Evolutionary conservation across 1,140 invertebrate genomes (phyloP), one percentile per base, ranked within the genome.

Genomic region (Dendroctonus ponderosae): DNA sequence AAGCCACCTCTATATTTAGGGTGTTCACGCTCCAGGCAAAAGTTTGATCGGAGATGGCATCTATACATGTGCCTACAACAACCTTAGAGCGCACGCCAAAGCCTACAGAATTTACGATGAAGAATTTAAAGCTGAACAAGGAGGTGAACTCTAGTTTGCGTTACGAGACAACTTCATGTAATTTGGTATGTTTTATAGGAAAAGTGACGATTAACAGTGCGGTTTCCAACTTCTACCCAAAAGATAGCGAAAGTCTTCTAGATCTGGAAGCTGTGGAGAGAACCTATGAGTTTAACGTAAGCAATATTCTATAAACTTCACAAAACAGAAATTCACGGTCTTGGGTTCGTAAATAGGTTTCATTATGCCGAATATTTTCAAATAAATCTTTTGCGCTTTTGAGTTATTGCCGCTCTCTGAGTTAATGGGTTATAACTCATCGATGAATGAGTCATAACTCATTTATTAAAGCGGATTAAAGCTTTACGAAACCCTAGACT

Each of bases 31-130:
- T 48, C 65, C 65, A 15, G 42, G 44, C 6, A 83, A 14, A 77
- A 82, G 76, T 70, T 79, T 0, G 62, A 81, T 5, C 81, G 85
- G 41, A 80, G 83, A 56, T 83, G 83, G 81, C 69, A 57, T 63
- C 72, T 85, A 85, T 72, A 71, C 84, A 46, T 84, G 83, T 70
- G 82, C 80, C 66, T 80, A 85, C 66, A 83, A 76, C 11, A 70
- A 84, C 8, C 71, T 85, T 9, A 80, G 82, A 62, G 79, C 82
- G 3, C 84, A 85, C 71, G 83, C 82, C 52, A 79, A 80, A 67
- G 77, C 78, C 26, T 26, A 26, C 26, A 26, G 26, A 26, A 26
- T 26, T 26, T 26, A 26, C 26, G 26, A 26, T 26, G 26, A 26
- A 26, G 26, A 26, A 26, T 26, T 26, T 26, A 26, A 26, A 26